Evolutionary conservation across 2,797 vertebrate species (phyloP).

Genomic region (Malacoctenus gilli): DNA sequence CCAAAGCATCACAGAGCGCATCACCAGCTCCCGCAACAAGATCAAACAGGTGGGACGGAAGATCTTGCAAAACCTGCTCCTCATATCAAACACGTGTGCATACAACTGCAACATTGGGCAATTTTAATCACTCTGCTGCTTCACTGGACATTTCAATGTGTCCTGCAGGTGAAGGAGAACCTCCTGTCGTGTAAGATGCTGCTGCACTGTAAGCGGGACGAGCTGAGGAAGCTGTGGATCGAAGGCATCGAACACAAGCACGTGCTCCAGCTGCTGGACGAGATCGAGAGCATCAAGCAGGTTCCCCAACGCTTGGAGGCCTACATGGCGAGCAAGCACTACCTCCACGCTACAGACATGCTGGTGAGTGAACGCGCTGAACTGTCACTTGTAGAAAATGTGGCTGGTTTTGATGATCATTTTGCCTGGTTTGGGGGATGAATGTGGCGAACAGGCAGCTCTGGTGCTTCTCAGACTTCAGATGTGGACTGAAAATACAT

Average conservation of each 20-base stretch:
- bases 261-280: slow-evolving; percentile 94
- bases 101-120: no score
- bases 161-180: slow-evolving; percentile 94
- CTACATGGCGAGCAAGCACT: slow-evolving; percentile 95
- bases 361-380: slow-evolving; percentile 83
- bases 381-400: not conserved
- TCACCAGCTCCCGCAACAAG: slow-evolving; percentile 96
- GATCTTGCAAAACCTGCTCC: no score
- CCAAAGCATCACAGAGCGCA: slow-evolving; percentile 98
- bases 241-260: slow-evolving; percentile 99
- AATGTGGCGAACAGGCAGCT: no score
- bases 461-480: no score
- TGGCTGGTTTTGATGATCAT: not conserved
- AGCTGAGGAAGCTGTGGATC: slow-evolving; percentile 97
- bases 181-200: slow-evolving; percentile 98
- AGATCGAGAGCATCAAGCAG: slow-evolving; percentile 98
- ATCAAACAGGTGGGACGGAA: slow-evolving; percentile 95
- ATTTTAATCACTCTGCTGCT: not conserved
- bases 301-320: slow-evolving; percentile 93
- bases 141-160: not conserved
- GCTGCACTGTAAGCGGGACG: slow-evolving; percentile 95
- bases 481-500: not conserved
- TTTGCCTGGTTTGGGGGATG: not conserved
- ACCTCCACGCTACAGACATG: slow-evolving; percentile 96
- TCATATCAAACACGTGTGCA: no score